Evolutionary conservation across 1,140 invertebrate genomes (phyloP).

Genomic region (Sarcophaga bullata): DNA sequence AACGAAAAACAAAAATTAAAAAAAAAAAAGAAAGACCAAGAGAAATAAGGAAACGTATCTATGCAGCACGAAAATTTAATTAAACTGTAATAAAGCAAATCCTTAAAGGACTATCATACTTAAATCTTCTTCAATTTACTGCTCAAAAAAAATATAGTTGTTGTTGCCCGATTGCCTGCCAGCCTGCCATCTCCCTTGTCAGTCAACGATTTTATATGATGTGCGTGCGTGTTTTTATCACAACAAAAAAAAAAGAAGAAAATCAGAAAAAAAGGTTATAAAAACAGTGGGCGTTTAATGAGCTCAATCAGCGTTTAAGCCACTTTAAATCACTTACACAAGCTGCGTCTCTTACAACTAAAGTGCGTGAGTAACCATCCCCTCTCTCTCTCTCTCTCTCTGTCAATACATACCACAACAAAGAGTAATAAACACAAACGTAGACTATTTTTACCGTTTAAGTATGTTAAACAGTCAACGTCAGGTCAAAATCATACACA

Average conservation of each 20-base stretch:
- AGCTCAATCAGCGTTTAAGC: conserved; percentile 58
- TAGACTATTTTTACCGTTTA: not conserved
- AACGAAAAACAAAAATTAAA: conserved; percentile 12
- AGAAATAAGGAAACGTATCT: not conserved
- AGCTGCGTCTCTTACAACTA: conserved; percentile 21
- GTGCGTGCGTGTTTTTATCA: not conserved
- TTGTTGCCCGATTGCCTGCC: not conserved
- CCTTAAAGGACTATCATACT: conserved; percentile 47
- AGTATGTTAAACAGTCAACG: not conserved
- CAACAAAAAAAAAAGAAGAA: not conserved
- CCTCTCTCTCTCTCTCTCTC: too few species aligned
- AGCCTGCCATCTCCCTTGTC: not conserved
- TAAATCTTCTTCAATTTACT: conserved; percentile 5
- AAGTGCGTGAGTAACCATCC: not conserved
- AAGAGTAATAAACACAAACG: conserved; percentile 37
- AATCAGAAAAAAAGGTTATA: conserved; percentile 11
- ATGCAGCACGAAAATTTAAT: conserved; percentile 54
- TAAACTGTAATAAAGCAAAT: conserved; percentile 66
- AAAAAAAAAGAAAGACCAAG: not conserved
- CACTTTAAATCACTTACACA: conserved; percentile 58
- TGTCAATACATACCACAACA: not conserved
- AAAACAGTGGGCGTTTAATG: conserved; percentile 51
- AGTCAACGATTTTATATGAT: not conserved
- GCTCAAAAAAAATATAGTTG: not conserved
- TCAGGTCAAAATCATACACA: not conserved